Evolutionary conservation across 2,797 vertebrate species (phyloP), one percentile per base, ranked within the genome.

Genomic region (Leucoraja ocellata): DNA sequence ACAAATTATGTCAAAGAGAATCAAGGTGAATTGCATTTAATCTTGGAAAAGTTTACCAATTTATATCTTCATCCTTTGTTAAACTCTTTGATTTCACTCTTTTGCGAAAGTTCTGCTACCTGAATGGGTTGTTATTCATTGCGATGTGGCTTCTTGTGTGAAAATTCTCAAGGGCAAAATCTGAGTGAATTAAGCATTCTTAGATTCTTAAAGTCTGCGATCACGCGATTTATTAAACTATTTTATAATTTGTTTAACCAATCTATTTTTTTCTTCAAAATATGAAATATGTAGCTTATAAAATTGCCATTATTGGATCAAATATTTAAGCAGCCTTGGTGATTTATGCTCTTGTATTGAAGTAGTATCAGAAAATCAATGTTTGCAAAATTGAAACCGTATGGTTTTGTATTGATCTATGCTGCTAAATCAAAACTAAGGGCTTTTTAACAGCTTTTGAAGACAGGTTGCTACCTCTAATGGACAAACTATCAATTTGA

Each of bases 351-450:
- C 96, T 96, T 95, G 95, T 96, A 96, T 97, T 96, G 96, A 98
- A 96, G 97, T 96, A 95, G 96, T 96, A 97, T 97, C 96, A 97
- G 96, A 98, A 98, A 98, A 99, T 99, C 99, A 97, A 99, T 99
- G 97, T 96, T 96, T 97, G 96, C 97, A 98, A 99, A 99, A 98
- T 99, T 99, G 98, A 98, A 99, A 99, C 98, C 98, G 98, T 99
- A 98, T 99, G 99, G 98, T 98, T 97, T 98, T 95, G 94, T 98
- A 99, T 99, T 98, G 99, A 99, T 99, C 98, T 95, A 94, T 95
- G 95, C 96, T 94, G 96, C 97, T 98, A 98, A 99, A 98, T 98
- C 98, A 98, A 98, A 98, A 98, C 92, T 96, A 97, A 97, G 97
- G 97, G 96, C 97, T 98, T 98, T 97, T 96, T 98, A 98, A 98